Evolutionary conservation across 1,140 invertebrate genomes (phyloP), one percentile per base, ranked within the genome.

Genomic region (Drosophila murphyi): DNA sequence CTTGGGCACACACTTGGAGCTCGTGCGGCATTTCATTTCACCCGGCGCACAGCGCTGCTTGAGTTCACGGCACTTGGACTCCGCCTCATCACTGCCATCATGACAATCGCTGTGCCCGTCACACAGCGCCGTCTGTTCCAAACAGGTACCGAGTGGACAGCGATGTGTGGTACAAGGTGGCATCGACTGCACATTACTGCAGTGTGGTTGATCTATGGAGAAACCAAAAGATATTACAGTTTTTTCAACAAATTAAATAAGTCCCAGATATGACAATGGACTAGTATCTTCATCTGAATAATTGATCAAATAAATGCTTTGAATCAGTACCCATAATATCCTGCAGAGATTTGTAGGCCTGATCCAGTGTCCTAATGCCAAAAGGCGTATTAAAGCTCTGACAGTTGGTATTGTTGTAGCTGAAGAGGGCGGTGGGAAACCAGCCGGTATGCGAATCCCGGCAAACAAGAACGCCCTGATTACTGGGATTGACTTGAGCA

Each of bases 61-160:
- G 0, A 75, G 62, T 52, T 73, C 31, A 5, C 76, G 31, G 78
- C 96, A 96, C 4, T 94, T 83, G 56, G 92, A 71, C 29, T 77
- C 55, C 4, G 93, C 87, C 90, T 97, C 96, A 80, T 97, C 96
- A 7, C 91, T 93, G 12, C 93, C 94, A 77, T 95, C 94, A 82
- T 95, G 93, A 92, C 97, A 98, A 75, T 98, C 94, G 0, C 81
- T 82, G 48, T 95, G 92, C 0, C 95, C 95, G 87, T 98, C 94
- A 83, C 97, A 97, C 32, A 96, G 92, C 56, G 94, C 93, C 4
- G 93, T 62, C 45, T 93, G 92, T 1, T 94, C 77, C 29, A 97
- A 80, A 91, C 97, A 98, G 50, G 94, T 87, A 0, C 97, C 97
- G 41, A 95, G 92, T 28, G 93, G 90, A 92, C 97, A 98, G 57